phyloP scores from a whole-genome alignment of 2,888 invertebrate species.

The Choristoneura rosaceana region DNA sequence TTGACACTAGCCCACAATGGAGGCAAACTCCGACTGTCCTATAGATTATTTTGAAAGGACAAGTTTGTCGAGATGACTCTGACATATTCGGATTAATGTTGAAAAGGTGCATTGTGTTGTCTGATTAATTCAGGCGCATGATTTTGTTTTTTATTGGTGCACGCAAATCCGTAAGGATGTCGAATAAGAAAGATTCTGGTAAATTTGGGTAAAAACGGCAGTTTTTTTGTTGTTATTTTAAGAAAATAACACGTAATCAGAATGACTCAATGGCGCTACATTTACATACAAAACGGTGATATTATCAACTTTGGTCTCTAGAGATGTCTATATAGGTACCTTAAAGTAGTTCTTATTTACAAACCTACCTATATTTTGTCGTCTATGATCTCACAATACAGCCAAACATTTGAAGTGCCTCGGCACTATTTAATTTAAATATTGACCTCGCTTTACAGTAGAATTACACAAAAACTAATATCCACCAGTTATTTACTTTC shows the following conservation, averaged over 20 bases:
- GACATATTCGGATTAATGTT: conserved; percentile 56
- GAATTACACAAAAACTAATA: conserved; percentile 57
- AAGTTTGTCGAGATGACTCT: conserved; percentile 76
- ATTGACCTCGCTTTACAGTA: conserved; percentile 58
- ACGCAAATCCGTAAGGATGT: conserved; percentile 29
- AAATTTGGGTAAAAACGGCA: no score
- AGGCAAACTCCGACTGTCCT: conserved; percentile 70
- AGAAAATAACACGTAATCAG: neutral
- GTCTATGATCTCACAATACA: conserved; percentile 33
- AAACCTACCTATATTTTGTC: conserved; percentile 30
- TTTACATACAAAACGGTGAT: no score
- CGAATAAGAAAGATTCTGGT: neutral
- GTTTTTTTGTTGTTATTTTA: neutral
- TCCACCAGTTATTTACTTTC: conserved; percentile 67
- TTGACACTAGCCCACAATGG: conserved; percentile 78
- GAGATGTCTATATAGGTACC: neutral
- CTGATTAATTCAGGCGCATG: conserved; percentile 47
- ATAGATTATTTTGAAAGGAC: conserved; percentile 75
- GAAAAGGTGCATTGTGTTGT: conserved; percentile 51
- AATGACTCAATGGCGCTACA: no score
- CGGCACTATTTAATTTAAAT: conserved; percentile 52
- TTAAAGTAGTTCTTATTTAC: neutral
- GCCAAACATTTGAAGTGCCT: conserved; percentile 38
- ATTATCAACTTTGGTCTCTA: no score
- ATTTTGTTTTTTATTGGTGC: conserved; percentile 3